phyloP scores from a whole-genome alignment of 2,113 vertebrate species.

The Chrysemys picta region DNA sequence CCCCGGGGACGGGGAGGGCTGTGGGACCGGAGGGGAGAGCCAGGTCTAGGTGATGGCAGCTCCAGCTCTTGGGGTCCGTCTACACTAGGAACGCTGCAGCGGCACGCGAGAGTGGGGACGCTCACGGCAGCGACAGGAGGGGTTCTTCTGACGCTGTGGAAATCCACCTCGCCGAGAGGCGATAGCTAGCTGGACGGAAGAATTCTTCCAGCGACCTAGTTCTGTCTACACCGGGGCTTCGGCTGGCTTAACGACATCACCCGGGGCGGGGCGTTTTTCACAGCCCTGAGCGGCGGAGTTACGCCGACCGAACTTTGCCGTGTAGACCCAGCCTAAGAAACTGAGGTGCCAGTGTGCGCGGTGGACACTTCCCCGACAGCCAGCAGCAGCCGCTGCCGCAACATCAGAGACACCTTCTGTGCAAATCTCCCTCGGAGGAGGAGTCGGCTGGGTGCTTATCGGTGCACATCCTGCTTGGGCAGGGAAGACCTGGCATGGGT shows the following conservation, averaged over 20 bases:
- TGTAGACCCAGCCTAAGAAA: not conserved
- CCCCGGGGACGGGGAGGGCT: not conserved
- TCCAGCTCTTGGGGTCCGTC: not conserved
- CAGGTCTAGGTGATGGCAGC: not conserved
- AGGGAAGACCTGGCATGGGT: not conserved
- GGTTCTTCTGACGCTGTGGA: not conserved
- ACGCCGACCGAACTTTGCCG: not conserved
- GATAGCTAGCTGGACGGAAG: no score
- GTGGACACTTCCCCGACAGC: not conserved
- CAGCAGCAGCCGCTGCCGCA: not conserved
- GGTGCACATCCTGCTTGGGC: conserved; percentile 37
- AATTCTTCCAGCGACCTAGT: no score
- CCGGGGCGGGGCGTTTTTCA: not conserved
- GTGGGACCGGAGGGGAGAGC: not conserved
- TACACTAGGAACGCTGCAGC: not conserved
- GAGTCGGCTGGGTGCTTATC: conserved; percentile 1
- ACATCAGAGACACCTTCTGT: not conserved
- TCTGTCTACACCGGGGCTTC: not conserved
- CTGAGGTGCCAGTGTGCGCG: not conserved
- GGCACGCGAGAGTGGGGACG: not conserved
- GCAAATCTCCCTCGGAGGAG: not conserved
- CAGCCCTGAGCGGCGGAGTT: not conserved
- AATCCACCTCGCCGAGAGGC: not conserved
- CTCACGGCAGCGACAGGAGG: not conserved
- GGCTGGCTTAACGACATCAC: not conserved